Evolutionary conservation across 2,113 vertebrate species (phyloP).

Genomic region (Microtus ochrogaster): DNA sequence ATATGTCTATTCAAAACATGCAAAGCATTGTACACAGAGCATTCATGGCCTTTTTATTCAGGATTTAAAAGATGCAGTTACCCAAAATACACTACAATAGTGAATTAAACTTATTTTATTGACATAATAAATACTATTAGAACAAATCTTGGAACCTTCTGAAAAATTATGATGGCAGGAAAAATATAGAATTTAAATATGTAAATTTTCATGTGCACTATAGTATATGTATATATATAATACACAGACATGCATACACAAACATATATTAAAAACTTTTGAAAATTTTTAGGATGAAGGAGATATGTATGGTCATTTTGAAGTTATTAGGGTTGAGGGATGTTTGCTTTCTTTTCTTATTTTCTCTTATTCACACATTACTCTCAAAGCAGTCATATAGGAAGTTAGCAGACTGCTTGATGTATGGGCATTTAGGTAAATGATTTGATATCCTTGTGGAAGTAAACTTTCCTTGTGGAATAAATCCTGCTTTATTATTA

Average conservation of each 20-base stretch:
- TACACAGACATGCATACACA: no score
- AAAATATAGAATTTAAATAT: slow-evolving; percentile 25
- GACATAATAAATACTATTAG: background rate
- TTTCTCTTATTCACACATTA: slow-evolving; percentile 42
- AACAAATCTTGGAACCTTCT: background rate
- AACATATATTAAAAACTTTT: background rate
- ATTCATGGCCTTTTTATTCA: background rate
- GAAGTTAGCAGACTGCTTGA: slow-evolving; percentile 17
- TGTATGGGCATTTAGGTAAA: slow-evolving; percentile 43
- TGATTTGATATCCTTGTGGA: slow-evolving; percentile 52
- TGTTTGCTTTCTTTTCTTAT: slow-evolving; percentile 29
- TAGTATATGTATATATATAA: background rate
- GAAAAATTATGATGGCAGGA: background rate
- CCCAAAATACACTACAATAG: background rate
- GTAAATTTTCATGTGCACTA: background rate
- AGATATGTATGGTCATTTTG: background rate
- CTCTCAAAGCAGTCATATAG: background rate
- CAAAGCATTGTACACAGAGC: background rate
- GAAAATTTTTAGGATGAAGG: background rate
- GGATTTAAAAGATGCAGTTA: background rate
- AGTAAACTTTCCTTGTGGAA: background rate
- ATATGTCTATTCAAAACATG: background rate
- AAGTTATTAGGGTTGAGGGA: slow-evolving; percentile 35
- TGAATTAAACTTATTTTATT: background rate
- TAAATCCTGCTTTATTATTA: background rate